Evolutionary conservation across 2,797 vertebrate genomes (phyloP), one percentile per base, ranked within the genome.

Genomic region (Allobates femoralis): DNA sequence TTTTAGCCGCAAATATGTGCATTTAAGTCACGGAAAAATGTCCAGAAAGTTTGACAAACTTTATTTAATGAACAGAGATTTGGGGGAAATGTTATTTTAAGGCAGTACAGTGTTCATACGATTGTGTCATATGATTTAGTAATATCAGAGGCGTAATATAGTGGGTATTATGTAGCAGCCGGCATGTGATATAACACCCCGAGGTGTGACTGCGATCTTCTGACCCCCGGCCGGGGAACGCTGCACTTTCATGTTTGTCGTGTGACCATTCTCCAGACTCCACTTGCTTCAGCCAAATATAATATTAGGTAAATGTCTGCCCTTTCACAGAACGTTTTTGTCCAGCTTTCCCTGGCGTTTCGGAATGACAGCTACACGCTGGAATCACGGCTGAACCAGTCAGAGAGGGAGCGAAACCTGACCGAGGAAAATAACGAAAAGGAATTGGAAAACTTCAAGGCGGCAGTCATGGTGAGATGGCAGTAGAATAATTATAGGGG

Each of bases 291-390:
- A 23, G 60, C 46, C 50, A 69, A 81, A 69, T 2, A 71, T 56
- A 56, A 73, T 28, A 58, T 56, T 41, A 19, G 26, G 30, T 37
- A 41, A 56, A 23, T 81, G 19, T 83, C 51, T 73, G 51, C 30
- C 8, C 12, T 34, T 79, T 64, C 32, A 16, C 95, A 99, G 98
- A 99, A 98, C 60, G 97, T 98, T 23, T 99, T 99, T 90, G 93
- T 99, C 88, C 98, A 99, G 92, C 96, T 99, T 90, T 98, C 98
- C 67, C 94, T 99, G 94, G 98, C 98, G 21, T 99, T 97, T 94
- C 97, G 97, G 90, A 99, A 99, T 78, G 98, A 99, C 93, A 99
- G 97, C 92, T 99, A 99, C 90, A 99, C 98, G 8, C 93, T 99
- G 92, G 98, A 99, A 92, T 96, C 96, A 21, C 95, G 98, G 89